A percentile compares a stretch with the other conserved stretches of the same genome.
Evolutionary conservation across 2,113 vertebrate species (phyloP).

Genomic region (Ceyx margarethae): DNA sequence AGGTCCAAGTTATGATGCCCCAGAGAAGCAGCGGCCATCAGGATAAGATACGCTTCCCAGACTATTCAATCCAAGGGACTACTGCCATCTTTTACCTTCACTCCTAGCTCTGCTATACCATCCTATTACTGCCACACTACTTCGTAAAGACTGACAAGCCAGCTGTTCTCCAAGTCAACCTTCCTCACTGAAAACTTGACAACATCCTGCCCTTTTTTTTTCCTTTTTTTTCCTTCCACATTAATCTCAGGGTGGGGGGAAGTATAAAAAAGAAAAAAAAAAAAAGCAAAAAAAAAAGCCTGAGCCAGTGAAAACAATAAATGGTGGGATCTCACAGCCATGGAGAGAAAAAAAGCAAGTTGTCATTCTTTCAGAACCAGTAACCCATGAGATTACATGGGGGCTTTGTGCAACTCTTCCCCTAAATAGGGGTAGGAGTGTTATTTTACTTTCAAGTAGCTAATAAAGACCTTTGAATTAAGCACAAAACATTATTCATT

Average conservation of each 20-base stretch:
- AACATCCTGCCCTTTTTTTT: background rate
- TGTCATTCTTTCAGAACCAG: background rate
- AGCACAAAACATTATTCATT: background rate
- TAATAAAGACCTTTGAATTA: background rate
- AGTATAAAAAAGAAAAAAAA: fast-evolving
- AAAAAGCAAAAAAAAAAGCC: background rate
- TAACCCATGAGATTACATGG: background rate
- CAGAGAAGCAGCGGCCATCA: background rate
- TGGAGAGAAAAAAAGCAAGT: background rate
- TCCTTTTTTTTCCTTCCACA: background rate
- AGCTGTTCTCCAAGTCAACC: background rate
- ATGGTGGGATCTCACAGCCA: background rate
- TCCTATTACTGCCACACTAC: background rate
- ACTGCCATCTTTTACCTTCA: background rate
- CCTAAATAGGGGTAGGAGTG: background rate
- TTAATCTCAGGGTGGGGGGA: background rate
- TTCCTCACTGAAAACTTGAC: background rate
- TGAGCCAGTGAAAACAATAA: background rate
- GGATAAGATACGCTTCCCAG: background rate
- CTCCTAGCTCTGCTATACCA: background rate
- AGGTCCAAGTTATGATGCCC: background rate
- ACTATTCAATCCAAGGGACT: background rate
- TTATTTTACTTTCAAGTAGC: background rate
- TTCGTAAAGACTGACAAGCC: background rate
- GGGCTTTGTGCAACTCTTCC: background rate